Base-by-base conservation (phyloP, 2,113 vertebrate species). In the Actenoides lindsayi region DNA sequence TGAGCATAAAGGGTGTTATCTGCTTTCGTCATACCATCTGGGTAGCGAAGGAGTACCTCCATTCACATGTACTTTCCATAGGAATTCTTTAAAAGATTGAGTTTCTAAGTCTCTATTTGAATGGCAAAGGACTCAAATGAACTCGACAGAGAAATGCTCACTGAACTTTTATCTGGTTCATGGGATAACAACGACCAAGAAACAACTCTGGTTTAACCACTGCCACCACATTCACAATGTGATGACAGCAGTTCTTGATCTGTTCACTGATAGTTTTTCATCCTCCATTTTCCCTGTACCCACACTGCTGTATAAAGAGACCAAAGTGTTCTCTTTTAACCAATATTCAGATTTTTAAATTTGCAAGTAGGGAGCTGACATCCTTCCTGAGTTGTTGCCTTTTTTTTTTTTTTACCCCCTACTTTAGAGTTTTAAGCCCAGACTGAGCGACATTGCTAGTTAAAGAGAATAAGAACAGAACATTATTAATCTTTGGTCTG, bases 401-500 rank as follows among this genome's bases (percentile, higher is more conserved):
- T 35, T 30, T 39, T 50, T 53, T 73, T 39, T 53, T 76, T 35
- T 35, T 11, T 4, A 5, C 18, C 39, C 53, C n/a, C 39, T 76
- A 10, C 39, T 85, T 83, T 51, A 25, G 83, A 88, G 73, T 64
- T 28, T 80, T 87, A 63, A 95, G 48, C 93, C 88, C 73, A 86
- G 89, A 75, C 39, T 87, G 83, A 97, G 35, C 6, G 48, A 91
- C 6, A 6, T 73, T 71, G 42, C 50, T 33, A 23, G 68, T 87
- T 77, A 85, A 76, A 77, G 21, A 69, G 44, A 87, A 17, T 31
- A 60, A 93, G 65, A 92, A 62, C 12, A 56, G 71, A 7, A 59
- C 79, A 67, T 90, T 91, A 75, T 64, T 77, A 88, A 74, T 94
- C 87, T 88, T 94, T 90, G 50, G 82, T 88, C 90, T 92, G 80